Conservation (phyloP, 2,797 vertebrate species). For the Leucoraja ocellata region DNA sequence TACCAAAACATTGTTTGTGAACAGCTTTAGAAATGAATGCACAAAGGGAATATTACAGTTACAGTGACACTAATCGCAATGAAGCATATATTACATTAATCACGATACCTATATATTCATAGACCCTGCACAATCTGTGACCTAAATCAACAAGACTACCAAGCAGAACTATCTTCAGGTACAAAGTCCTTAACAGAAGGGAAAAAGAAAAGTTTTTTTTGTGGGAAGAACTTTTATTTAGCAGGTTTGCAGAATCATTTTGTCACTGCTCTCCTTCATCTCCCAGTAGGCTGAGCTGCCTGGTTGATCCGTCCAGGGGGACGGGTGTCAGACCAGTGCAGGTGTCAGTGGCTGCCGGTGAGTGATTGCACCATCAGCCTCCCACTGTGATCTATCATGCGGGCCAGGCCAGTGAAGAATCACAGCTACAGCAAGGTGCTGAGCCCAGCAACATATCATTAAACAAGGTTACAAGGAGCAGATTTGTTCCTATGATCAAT, state of each 20-base stretch:
- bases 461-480: slow-evolving; percentile 79
- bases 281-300: slow-evolving; percentile 66
- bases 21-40: neutral
- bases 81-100: neutral
- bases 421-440: slow-evolving; percentile 68
- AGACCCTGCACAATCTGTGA: neutral
- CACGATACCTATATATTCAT: neutral
- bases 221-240: slow-evolving; percentile 48
- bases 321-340: slow-evolving; percentile 78
- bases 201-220: neutral
- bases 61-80: neutral
- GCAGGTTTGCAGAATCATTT: slow-evolving; percentile 61
- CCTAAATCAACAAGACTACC: slow-evolving; percentile 27
- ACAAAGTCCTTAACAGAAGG: slow-evolving; percentile 17
- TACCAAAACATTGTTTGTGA: neutral
- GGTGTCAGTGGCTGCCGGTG: slow-evolving; percentile 71
- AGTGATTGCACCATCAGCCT: slow-evolving; percentile 95
- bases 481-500: slow-evolving; percentile 75
- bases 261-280: slow-evolving; percentile 42
- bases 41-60: neutral
- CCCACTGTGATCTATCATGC: slow-evolving; percentile 91
- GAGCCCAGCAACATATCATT: slow-evolving; percentile 80
- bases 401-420: slow-evolving; percentile 69
- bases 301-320: slow-evolving; percentile 66
- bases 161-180: neutral